Evolutionary conservation across 2,888 invertebrate species (phyloP), one percentile per base, ranked within the genome.

Genomic region (Parapristionchus giblindavisi): DNA sequence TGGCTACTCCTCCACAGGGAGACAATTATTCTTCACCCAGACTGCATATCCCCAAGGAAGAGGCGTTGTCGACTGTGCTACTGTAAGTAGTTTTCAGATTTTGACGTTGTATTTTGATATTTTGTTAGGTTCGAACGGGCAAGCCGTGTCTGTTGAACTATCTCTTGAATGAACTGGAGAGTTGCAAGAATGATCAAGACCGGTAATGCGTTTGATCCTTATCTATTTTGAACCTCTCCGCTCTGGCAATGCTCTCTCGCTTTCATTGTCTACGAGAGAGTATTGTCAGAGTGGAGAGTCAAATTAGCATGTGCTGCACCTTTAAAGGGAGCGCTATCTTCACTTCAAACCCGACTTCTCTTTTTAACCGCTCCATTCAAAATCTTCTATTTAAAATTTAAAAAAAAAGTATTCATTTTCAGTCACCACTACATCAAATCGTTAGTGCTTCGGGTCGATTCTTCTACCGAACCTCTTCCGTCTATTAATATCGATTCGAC

Each of bases 91-190:
- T 38, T 3, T 21, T 14, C 17, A 34, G 63, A 63, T 38, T 40
- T 43, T 14, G 29, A 27, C 17, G 36, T 32, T 38, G 40, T 27
- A 3, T 36, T 24, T 40, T 36, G 63, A 6, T 32, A 1, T 40
- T 21, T 17, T n/a, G 2, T 5, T 52, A 68, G 68, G 34, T 34
- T 34, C 51, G 68, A 24, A 8, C 68, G 14, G 4, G 14, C 1
- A 52, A 68, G 24, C 52, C 68, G 34, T 68, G 38, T 14, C n/a
- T 68, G 14, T 27, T 68, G n/a, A 68, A 68, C 68, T 68, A 68
- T n/a, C 43, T 68, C 24, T 52, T 68, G 52, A 68, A 68, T 14
- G 68, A 68, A 17, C 36, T 68, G 34, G 68, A 68, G 24, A 24
- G 38, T 17, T 68, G 68, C 36, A 40, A 52, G 14, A 52, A 68